phyloP scores from a whole-genome alignment of 2,113 vertebrate species.

The Marmota monax region DNA sequence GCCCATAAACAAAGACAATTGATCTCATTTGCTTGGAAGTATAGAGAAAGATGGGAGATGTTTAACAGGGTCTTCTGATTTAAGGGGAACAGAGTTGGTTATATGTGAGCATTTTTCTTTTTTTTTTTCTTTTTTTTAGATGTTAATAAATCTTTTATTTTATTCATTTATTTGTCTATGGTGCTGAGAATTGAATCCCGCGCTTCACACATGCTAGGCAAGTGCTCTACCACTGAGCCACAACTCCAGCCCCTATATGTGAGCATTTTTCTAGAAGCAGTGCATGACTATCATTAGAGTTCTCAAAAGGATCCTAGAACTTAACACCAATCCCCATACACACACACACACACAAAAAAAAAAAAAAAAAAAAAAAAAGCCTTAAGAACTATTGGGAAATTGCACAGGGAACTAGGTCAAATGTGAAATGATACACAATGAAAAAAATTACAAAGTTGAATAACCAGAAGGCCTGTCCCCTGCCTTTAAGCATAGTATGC shows the following conservation, averaged over 20 bases:
- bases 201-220: too few species aligned
- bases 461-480: background rate
- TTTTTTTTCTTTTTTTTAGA: background rate
- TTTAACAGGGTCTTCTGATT: background rate
- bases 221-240: too few species aligned
- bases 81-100: background rate
- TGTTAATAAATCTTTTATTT: too few species aligned
- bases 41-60: background rate
- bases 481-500: background rate
- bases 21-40: constrained; percentile 40
- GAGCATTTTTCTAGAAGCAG: background rate
- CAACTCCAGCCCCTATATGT: background rate
- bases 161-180: too few species aligned
- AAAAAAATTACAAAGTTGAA: constrained; percentile 10
- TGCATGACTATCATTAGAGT: background rate
- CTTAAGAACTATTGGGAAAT: background rate
- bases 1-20: constrained; percentile 47
- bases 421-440: background rate
- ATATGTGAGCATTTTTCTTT: background rate
- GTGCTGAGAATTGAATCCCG: too few species aligned
- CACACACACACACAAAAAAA: too few species aligned
- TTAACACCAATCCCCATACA: background rate
- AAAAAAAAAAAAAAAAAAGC: background rate
- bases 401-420: constrained; percentile 26
- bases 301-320: background rate